A percentile compares a stretch with the other conserved stretches of the same genome.
These are phyloP conservation scores for Sebastes oblongus DNA, from an alignment of 2,797 vertebrate genomes.

Conservation along the genomic window DNA sequence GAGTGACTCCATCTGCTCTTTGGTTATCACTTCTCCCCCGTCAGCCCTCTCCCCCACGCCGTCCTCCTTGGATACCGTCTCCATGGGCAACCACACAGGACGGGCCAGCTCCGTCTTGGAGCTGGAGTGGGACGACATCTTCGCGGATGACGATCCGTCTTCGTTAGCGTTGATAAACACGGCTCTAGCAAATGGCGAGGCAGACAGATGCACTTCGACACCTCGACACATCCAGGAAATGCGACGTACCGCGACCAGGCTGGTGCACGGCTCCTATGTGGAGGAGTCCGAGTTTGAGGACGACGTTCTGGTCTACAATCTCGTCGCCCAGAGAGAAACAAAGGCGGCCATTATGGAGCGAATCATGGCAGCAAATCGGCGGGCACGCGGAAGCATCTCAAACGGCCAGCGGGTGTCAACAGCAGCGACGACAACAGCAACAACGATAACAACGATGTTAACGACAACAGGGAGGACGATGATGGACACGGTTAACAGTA, in stretches of 20 bases:
- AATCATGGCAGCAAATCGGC: conserved; percentile 22
- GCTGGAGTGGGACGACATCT: conserved; percentile 96
- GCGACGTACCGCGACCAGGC: conserved; percentile 88
- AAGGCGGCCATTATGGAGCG: conserved; percentile 68
- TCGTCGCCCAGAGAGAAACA: conserved; percentile 88
- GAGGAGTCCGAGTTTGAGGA: conserved; percentile 95
- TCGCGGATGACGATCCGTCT: conserved; percentile 62
- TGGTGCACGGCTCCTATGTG: conserved; percentile 89
- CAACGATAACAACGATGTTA: neutral
- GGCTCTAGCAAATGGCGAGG: neutral
- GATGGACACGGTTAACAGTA: conserved; percentile 62
- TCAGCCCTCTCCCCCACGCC: conserved; percentile 44
- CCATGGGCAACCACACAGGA: conserved; percentile 68
- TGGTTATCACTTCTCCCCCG: conserved; percentile 19
- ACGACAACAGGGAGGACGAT: conserved; percentile 48
- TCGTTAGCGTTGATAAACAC: neutral
- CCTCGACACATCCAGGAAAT: conserved; percentile 91
- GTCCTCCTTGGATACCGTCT: conserved; percentile 52
- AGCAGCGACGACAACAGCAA: fast-evolving
- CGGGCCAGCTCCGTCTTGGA: conserved; percentile 76
- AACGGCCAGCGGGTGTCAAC: neutral
- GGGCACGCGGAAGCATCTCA: neutral
- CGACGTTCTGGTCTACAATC: conserved; percentile 91
- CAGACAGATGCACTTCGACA: neutral
- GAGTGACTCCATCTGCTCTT: conserved; percentile 40